Evolutionary conservation across 2,888 invertebrate species (phyloP), one percentile per base, ranked within the genome.

Genomic region (Caenorhabditis sp.): DNA sequence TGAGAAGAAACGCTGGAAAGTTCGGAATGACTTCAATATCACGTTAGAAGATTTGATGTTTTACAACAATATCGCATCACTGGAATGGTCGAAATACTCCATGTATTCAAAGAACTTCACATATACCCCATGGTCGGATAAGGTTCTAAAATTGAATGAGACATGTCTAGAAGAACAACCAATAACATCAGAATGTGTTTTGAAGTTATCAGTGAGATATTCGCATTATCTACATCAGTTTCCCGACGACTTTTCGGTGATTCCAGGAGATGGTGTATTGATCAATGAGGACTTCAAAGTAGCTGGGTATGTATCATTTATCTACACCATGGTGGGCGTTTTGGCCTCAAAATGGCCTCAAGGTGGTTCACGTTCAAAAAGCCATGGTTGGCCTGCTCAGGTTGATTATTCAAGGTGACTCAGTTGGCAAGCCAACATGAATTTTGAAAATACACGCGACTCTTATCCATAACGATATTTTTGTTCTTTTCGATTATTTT

Each of bases 271-370:
- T 62, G 79, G 79, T 1, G 75, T 77, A 8, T 60, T 77, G 31
- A 60, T 79, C 21, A 58, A 70, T 50, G 65, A 72, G 4, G 64
- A 79, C 38, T 50, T 79, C 12, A 59, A 68, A 14, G 43, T 70
- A 31, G 61, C 75, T 27, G 79, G 79, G 79, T 79, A 36, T 23
- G n/a, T n/a, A n/a, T n/a, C n/a, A n/a, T n/a, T n/a, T n/a, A n/a
- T n/a, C n/a, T n/a, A n/a, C n/a, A n/a, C n/a, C n/a, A n/a, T n/a
- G n/a, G n/a, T n/a, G n/a, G n/a, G n/a, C n/a, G n/a, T n/a, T n/a
- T n/a, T n/a, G n/a, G n/a, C n/a, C n/a, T n/a, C n/a, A n/a, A n/a
- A n/a, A n/a, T n/a, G n/a, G n/a, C n/a, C n/a, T n/a, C n/a, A n/a
- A n/a, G n/a, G n/a, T n/a, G n/a, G n/a, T n/a, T n/a, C n/a, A n/a